These are phyloP conservation scores for Argya squamiceps DNA, from an alignment of 2,797 vertebrate species.

Conservation along the genomic window DNA sequence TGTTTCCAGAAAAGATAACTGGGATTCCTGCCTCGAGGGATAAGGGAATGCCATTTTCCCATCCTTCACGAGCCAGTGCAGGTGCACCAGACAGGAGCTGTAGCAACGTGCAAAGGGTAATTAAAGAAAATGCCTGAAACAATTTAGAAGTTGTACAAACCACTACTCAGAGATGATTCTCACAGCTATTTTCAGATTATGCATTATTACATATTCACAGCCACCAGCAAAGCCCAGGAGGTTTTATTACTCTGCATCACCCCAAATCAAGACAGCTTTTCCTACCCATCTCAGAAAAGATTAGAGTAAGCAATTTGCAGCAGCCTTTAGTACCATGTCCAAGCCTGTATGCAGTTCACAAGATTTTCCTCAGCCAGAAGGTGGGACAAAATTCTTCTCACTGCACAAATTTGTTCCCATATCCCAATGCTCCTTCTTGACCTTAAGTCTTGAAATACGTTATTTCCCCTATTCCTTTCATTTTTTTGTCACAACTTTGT, in stretches of 20 bases:
- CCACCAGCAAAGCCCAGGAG: conserved; percentile 11
- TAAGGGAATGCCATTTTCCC: conserved; percentile 67
- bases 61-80: conserved; percentile 58
- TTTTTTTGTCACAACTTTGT: neutral
- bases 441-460: neutral
- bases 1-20: conserved; percentile 37
- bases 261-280: neutral
- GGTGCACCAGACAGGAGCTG: conserved; percentile 64
- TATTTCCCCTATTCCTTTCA: neutral
- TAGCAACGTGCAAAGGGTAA: conserved; percentile 59
- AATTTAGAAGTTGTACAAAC: conserved; percentile 10
- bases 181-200: conserved; percentile 50
- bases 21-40: conserved; percentile 62
- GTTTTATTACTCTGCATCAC: neutral
- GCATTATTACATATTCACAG: conserved; percentile 11
- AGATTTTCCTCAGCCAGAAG: neutral
- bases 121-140: conserved; percentile 57
- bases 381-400: neutral
- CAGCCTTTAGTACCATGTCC: neutral
- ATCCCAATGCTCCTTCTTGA: neutral
- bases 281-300: neutral
- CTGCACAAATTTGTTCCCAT: neutral
- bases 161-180: conserved; percentile 14
- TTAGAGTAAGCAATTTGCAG: neutral
- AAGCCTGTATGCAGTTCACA: neutral